phyloP scores from a whole-genome alignment of 2,113 vertebrate species.

The Dipodomys stephensi region DNA sequence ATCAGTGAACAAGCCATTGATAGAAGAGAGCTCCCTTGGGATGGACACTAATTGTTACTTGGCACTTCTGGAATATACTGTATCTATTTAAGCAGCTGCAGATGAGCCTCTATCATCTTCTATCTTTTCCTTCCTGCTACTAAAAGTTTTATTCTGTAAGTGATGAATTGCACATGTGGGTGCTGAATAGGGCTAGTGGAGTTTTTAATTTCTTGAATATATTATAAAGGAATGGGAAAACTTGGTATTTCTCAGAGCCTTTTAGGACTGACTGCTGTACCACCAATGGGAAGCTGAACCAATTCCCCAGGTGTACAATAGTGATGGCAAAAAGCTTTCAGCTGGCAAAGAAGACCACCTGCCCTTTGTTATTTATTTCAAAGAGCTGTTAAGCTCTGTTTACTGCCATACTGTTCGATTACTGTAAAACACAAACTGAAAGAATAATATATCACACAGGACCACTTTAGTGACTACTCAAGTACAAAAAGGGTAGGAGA shows the following conservation, averaged over 20 bases:
- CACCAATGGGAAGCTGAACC: not conserved
- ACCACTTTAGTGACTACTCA: not conserved
- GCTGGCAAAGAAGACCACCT: not conserved
- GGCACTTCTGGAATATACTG: not conserved
- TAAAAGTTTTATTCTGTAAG: constrained; percentile 12
- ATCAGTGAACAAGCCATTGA: not conserved
- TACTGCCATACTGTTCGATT: not conserved
- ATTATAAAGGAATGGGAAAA: constrained; percentile 24
- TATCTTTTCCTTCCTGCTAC: not conserved
- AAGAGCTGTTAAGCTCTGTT: not conserved
- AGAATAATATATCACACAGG: not conserved
- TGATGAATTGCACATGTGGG: not conserved
- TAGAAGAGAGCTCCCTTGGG: not conserved
- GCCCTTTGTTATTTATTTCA: not conserved
- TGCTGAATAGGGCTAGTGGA: constrained; percentile 7
- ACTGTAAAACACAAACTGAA: not conserved
- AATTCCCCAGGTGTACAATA: not conserved
- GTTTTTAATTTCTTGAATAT: constrained; percentile 23
- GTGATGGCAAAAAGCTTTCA: not conserved
- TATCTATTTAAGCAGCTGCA: not conserved
- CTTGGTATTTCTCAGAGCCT: not conserved
- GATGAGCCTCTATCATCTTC: not conserved
- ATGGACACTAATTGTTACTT: not conserved
- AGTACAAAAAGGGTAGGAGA: not conserved
- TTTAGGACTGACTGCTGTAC: not conserved